Conservation (phyloP, 92 coral and sea anemone genomes). For the Metridium senile region DNA sequence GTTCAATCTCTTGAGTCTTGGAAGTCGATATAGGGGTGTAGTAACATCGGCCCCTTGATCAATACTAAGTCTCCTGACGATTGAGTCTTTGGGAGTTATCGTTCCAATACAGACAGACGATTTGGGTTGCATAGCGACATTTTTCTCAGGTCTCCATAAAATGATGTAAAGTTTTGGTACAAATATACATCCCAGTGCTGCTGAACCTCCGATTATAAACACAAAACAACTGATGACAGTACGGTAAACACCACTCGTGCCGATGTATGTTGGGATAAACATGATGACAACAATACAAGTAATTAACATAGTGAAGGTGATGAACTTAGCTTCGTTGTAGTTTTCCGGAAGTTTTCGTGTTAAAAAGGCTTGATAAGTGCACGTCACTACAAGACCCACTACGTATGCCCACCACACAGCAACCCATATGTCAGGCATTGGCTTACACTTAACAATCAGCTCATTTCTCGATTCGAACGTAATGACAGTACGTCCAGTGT, state of each 20-base stretch:
- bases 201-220: slow-evolving; percentile 70
- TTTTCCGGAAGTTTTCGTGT: slow-evolving; percentile 93
- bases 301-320: slow-evolving; percentile 87
- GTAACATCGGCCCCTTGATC: background rate
- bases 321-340: slow-evolving; percentile 93
- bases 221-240: slow-evolving; percentile 82
- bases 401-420: slow-evolving; percentile 88
- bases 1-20: background rate
- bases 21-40: background rate
- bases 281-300: slow-evolving; percentile 80
- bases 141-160: slow-evolving; percentile 90
- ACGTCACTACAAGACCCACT: slow-evolving; percentile 73
- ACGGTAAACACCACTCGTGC: slow-evolving; percentile 75
- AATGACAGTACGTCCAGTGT: slow-evolving; percentile 56
- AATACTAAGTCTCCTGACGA: background rate
- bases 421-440: slow-evolving; percentile 55
- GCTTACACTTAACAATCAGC: slow-evolving; percentile 62
- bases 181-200: slow-evolving; percentile 83
- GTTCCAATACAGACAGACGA: slow-evolving; percentile 61
- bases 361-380: slow-evolving; percentile 92
- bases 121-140: slow-evolving; percentile 80
- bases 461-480: slow-evolving; percentile 68
- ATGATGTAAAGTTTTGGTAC: slow-evolving; percentile 89
- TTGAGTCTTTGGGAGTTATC: slow-evolving; percentile 49
- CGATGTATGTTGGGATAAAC: slow-evolving; percentile 81